These are phyloP conservation scores for Elachura formosa DNA, from an alignment of 2,113 vertebrate species.

Conservation along the genomic window DNA sequence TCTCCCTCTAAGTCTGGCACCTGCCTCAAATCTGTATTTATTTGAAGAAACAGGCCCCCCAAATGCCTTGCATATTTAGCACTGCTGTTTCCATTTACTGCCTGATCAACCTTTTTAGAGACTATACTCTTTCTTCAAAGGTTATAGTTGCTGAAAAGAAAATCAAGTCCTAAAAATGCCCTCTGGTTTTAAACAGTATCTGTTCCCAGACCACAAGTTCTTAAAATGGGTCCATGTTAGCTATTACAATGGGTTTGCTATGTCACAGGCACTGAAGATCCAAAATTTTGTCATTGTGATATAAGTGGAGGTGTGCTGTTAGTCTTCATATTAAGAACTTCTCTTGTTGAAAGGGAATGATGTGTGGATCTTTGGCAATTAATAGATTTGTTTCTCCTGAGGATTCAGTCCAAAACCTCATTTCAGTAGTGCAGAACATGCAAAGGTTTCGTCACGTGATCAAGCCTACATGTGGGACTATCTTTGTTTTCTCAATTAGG, in stretches of 20 bases:
- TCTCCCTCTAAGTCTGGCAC: background rate
- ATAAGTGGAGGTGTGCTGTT: background rate
- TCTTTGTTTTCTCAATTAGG: background rate
- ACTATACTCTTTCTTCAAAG: background rate
- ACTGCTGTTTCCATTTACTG: slow-evolving; percentile 8
- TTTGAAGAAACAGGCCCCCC: background rate
- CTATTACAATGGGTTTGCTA: background rate
- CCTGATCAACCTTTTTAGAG: background rate
- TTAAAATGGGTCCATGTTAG: background rate
- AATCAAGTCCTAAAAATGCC: background rate
- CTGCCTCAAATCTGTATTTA: background rate
- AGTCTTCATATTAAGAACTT: background rate
- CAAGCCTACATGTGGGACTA: background rate
- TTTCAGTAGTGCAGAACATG: background rate
- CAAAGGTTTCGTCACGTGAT: background rate
- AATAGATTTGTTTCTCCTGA: background rate
- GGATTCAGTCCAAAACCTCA: background rate
- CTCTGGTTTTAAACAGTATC: background rate
- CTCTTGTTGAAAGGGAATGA: background rate
- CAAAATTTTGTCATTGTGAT: background rate
- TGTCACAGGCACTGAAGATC: background rate
- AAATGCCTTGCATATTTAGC: background rate
- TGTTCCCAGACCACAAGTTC: background rate
- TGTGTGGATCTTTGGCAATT: background rate
- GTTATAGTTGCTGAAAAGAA: background rate